Evolutionary conservation across 2,888 invertebrate genomes (phyloP).

Genomic region (Chrysolina americana): DNA sequence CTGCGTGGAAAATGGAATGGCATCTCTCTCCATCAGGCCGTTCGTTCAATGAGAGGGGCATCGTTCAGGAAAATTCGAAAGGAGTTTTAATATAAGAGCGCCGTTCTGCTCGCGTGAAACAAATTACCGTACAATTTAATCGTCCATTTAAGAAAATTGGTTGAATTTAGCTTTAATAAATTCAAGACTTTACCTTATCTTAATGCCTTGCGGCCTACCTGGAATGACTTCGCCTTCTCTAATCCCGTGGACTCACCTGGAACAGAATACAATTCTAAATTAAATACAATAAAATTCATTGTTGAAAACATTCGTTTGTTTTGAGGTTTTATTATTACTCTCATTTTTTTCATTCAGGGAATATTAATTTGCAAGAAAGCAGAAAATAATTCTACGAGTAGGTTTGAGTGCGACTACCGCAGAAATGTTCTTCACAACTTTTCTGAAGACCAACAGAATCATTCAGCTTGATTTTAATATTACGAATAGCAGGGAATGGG

Average conservation of each 20-base stretch:
- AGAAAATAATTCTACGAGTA: background rate
- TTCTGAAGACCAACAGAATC: no score
- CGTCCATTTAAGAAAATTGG: conserved; percentile 70
- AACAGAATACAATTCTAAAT: conserved; percentile 62
- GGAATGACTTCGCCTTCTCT: conserved; percentile 50
- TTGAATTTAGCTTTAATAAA: conserved; percentile 69
- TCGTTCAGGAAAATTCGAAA: conserved; percentile 63
- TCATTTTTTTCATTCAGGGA: background rate
- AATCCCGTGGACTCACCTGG: conserved; percentile 62
- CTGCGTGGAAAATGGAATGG: conserved; percentile 28
- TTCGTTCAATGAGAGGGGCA: conserved; percentile 30
- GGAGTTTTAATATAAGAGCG: conserved; percentile 67
- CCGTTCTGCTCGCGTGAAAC: conserved; percentile 63
- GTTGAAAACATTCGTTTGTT: conserved; percentile 33
- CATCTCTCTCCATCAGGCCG: conserved; percentile 33
- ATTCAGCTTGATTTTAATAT: no score
- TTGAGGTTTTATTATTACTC: conserved; percentile 11
- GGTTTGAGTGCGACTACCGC: no score
- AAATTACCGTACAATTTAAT: conserved; percentile 69
- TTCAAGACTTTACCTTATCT: conserved; percentile 70
- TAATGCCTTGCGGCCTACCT: conserved; percentile 60
- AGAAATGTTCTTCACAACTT: no score
- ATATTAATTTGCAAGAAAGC: background rate
- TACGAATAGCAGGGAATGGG: no score
- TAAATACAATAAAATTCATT: conserved; percentile 51